These are phyloP conservation scores for Chymomyza fuscimana DNA, from an alignment of 2,888 invertebrate species.

Conservation along the genomic window DNA sequence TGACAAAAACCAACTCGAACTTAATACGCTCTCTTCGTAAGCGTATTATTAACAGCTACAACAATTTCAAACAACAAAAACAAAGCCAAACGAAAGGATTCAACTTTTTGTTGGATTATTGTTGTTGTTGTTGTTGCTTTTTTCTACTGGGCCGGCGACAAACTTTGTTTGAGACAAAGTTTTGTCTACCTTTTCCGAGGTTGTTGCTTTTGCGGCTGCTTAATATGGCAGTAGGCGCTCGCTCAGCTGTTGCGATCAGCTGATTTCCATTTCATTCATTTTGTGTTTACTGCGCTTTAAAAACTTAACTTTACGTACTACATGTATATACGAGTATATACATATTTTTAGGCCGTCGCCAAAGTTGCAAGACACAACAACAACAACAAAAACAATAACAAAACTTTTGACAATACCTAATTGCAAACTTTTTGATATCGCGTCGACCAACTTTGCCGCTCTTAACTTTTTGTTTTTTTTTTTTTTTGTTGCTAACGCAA, in stretches of 20 bases:
- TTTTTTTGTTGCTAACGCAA: no score
- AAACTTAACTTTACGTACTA: no score
- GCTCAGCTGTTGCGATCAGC: constrained; percentile 8
- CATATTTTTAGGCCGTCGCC: constrained; percentile 67
- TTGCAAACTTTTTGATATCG: constrained; percentile 68
- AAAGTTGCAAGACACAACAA: constrained; percentile 54
- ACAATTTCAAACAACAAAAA: background rate
- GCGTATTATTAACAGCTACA: background rate
- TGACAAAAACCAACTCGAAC: no score
- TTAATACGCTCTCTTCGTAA: no score
- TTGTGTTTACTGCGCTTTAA: background rate
- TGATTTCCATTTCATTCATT: constrained; percentile 5
- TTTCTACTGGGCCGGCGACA: constrained; percentile 52
- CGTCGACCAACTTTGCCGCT: constrained; percentile 9
- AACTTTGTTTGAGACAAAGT: constrained; percentile 65
- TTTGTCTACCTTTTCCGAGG: constrained; percentile 39
- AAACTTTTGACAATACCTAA: constrained; percentile 71
- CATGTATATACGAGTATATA: background rate
- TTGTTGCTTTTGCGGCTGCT: background rate
- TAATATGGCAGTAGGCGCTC: background rate
- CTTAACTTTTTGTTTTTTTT: no score
- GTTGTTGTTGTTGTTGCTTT: constrained; percentile 11
- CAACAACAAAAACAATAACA: constrained; percentile 46
- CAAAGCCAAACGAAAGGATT: constrained; percentile 3
- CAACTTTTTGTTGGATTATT: constrained; percentile 4